A percentile compares a stretch with the other conserved stretches of the same genome.
These are phyloP conservation scores for Stichodactyla mertensii DNA, from an alignment of 64 coral and sea anemone species.

Conservation along the genomic window DNA sequence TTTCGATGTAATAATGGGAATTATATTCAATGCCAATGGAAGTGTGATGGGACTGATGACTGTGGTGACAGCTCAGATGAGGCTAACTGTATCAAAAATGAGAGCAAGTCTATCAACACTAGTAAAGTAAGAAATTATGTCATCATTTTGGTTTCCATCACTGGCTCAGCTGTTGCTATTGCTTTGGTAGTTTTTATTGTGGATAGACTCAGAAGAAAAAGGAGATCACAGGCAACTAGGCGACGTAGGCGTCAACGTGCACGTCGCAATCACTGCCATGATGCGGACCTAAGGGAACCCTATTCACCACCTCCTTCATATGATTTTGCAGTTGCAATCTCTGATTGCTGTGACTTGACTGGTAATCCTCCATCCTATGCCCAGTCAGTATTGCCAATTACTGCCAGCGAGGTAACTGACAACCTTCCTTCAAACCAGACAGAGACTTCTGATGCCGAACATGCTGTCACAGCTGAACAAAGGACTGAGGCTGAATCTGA, in stretches of 20 bases:
- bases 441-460: neutral
- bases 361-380: neutral
- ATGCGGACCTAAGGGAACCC: neutral
- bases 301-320: slow-evolving; percentile 18
- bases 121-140: slow-evolving; percentile 66
- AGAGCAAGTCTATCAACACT: slow-evolving; percentile 4
- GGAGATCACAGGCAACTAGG: slow-evolving; percentile 46
- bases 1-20: slow-evolving; percentile 69
- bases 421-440: neutral
- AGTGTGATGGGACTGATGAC: slow-evolving; percentile 80
- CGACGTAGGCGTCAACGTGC: slow-evolving; percentile 29
- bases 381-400: neutral
- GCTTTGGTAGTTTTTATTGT: slow-evolving; percentile 74
- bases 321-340: slow-evolving; percentile 28
- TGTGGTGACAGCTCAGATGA: slow-evolving; percentile 88
- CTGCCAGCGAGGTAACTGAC: neutral
- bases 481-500: neutral
- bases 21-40: slow-evolving; percentile 74
- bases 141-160: slow-evolving; percentile 74
- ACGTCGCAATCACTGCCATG: neutral
- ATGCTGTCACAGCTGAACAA: neutral
- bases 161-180: slow-evolving; percentile 68
- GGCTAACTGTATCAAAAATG: slow-evolving; percentile 28
- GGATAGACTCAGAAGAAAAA: slow-evolving; percentile 65
- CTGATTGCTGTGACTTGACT: neutral